phyloP scores from a whole-genome alignment of 2,113 vertebrate species.

The Ursus arctos region DNA sequence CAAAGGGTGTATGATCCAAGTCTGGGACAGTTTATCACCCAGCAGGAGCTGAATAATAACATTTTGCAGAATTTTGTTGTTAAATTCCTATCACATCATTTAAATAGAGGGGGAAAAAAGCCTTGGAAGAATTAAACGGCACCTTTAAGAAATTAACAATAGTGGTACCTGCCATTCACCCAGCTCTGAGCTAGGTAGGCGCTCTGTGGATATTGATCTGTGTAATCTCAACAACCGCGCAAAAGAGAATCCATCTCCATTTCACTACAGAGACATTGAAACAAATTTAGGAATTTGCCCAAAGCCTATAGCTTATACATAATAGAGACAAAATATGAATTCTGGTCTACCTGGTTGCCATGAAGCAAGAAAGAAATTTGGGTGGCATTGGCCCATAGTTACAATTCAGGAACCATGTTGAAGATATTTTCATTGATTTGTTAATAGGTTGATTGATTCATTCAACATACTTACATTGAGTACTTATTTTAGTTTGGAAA shows the following conservation, averaged over 20 bases:
- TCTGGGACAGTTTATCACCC: background rate
- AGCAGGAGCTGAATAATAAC: slow-evolving; percentile 20
- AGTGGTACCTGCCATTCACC: background rate
- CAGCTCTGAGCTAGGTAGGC: background rate
- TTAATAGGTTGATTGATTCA: background rate
- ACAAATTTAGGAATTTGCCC: background rate
- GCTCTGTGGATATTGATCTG: background rate
- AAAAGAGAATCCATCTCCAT: background rate
- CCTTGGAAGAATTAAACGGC: slow-evolving; percentile 20
- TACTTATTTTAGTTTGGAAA: slow-evolving; percentile 16
- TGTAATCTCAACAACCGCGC: background rate
- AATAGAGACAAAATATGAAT: background rate
- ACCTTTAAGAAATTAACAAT: background rate
- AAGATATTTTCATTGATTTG: background rate
- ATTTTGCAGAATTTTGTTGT: slow-evolving; percentile 12
- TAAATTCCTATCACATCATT: slow-evolving; percentile 7
- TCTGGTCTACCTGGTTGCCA: background rate
- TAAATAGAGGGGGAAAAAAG: background rate
- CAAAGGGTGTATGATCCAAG: slow-evolving; percentile 62
- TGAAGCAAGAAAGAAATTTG: background rate
- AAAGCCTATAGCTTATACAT: background rate
- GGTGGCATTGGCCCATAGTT: background rate
- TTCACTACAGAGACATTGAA: background rate
- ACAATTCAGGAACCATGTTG: background rate
- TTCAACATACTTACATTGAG: background rate